phyloP scores from a whole-genome alignment of 2,888 invertebrate species.

The Noctua comes region DNA sequence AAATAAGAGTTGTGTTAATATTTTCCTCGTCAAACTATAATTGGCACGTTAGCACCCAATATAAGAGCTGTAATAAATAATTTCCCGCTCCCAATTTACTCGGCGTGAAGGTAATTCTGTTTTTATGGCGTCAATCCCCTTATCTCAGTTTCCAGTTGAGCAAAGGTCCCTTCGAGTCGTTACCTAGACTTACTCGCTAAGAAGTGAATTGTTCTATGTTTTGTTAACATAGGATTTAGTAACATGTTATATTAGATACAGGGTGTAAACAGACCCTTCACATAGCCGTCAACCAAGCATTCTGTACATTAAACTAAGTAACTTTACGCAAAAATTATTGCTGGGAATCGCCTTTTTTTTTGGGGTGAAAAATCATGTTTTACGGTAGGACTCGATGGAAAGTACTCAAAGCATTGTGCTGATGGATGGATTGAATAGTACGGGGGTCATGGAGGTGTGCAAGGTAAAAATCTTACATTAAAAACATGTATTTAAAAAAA shows the following conservation, averaged over 20 bases:
- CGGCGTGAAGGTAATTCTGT: slow-evolving; percentile 69
- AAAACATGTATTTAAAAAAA: too few relatives aligned
- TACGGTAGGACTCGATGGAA: too few relatives aligned
- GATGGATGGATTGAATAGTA: too few relatives aligned
- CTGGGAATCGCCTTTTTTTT: too few relatives aligned
- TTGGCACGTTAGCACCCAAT: slow-evolving; percentile 33
- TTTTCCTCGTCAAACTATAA: slow-evolving; percentile 15
- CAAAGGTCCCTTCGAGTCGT: slow-evolving; percentile 64
- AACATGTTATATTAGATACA: neutral
- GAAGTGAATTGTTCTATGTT: slow-evolving; percentile 16
- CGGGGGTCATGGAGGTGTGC: too few relatives aligned
- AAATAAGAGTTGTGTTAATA: slow-evolving; percentile 10
- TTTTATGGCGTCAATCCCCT: slow-evolving; percentile 85
- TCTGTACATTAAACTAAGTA: too few relatives aligned
- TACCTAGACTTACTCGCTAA: slow-evolving; percentile 58
- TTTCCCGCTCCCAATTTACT: slow-evolving; percentile 65
- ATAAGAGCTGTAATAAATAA: slow-evolving; percentile 53
- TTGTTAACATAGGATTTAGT: slow-evolving; percentile 13
- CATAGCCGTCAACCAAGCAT: too few relatives aligned
- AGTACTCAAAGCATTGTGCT: too few relatives aligned
- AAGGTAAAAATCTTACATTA: too few relatives aligned
- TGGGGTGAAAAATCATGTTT: too few relatives aligned
- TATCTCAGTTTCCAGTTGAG: slow-evolving; percentile 85
- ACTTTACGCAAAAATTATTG: too few relatives aligned
- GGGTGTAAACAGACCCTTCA: too few relatives aligned